These are phyloP conservation scores for Spodoptera picta DNA, from an alignment of 2,888 invertebrate genomes.

Conservation along the genomic window DNA sequence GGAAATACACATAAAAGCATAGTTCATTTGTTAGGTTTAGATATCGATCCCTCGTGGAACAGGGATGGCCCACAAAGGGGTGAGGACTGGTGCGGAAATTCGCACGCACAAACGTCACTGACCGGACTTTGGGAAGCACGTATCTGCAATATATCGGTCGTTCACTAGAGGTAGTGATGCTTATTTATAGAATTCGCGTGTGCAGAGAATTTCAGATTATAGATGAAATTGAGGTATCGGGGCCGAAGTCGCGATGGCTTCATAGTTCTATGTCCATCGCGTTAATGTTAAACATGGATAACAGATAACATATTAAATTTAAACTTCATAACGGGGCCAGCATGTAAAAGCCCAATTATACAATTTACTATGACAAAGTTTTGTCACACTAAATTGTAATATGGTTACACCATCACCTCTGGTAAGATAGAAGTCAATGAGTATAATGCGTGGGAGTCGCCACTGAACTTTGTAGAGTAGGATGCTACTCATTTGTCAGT, in stretches of 20 bases:
- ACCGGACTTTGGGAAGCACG: constrained; percentile 71
- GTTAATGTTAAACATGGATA: constrained; percentile 66
- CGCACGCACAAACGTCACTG: constrained; percentile 66
- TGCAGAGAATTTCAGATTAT: constrained; percentile 62
- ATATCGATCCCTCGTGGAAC: constrained; percentile 34
- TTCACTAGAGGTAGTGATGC: constrained; percentile 59
- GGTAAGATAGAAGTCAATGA: constrained; percentile 76
- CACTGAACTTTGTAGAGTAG: constrained; percentile 83
- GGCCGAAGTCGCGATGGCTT: constrained; percentile 74
- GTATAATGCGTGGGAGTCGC: constrained; percentile 74
- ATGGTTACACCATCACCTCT: constrained; percentile 72
- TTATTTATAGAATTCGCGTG: constrained; percentile 75
- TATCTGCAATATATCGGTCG: constrained; percentile 70
- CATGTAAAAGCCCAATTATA: constrained; percentile 52
- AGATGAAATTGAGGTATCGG: constrained; percentile 62
- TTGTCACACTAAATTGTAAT: constrained; percentile 63
- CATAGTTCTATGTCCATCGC: constrained; percentile 58
- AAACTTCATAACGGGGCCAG: constrained; percentile 29
- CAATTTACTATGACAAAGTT: constrained; percentile 56
- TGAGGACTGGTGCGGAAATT: constrained; percentile 61
- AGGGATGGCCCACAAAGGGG: constrained; percentile 55
- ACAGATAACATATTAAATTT: constrained; percentile 19
- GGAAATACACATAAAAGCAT: constrained; percentile 18
- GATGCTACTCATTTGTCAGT: constrained; percentile 79
- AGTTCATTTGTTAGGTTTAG: constrained; percentile 6